Percentiles rank a stretch among this genome's conserved stretches.
phyloP scores from a whole-genome alignment of 2,113 vertebrate genomes.

The Toxotes chatareus region DNA sequence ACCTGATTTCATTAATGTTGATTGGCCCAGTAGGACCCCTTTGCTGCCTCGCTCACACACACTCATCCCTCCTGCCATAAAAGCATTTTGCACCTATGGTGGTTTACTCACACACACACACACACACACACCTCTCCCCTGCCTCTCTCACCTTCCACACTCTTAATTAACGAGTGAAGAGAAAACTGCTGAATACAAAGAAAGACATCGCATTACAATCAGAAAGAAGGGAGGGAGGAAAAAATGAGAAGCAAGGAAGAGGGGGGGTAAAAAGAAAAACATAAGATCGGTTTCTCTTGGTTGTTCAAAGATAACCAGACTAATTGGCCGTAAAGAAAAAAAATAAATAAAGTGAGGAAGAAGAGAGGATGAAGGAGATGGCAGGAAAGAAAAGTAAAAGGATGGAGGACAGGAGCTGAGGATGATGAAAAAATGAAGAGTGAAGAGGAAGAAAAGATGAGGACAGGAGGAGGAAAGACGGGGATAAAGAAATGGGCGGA shows the following conservation, averaged over 20 bases:
- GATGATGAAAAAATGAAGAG: neutral
- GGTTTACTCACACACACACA: constrained; percentile 58
- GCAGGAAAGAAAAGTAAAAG: neutral
- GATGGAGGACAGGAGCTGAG: neutral
- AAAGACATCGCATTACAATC: constrained; percentile 77
- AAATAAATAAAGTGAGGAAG: neutral
- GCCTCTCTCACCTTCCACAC: constrained; percentile 78
- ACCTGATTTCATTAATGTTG: constrained; percentile 80
- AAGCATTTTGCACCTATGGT: constrained; percentile 80
- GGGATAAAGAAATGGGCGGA: neutral
- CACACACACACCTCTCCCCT: constrained; percentile 62
- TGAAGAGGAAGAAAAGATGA: neutral
- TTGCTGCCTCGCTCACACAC: constrained; percentile 57
- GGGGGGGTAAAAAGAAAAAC: neutral
- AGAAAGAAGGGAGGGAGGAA: constrained; percentile 51
- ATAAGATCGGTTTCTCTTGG: neutral
- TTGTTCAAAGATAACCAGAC: constrained; percentile 29
- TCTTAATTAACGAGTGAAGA: constrained; percentile 81
- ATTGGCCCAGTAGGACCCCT: constrained; percentile 79
- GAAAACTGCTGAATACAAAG: constrained; percentile 82
- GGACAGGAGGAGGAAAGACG: too few relatives aligned
- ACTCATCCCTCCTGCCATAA: constrained; percentile 69
- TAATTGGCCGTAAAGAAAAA: constrained; percentile 39
- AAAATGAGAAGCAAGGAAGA: constrained; percentile 21
- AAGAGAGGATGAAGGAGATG: neutral